Percentiles rank a stretch among this genome's conserved stretches.
phyloP scores from a whole-genome alignment of 2,888 invertebrate genomes.

The Drosophila quinaria region DNA sequence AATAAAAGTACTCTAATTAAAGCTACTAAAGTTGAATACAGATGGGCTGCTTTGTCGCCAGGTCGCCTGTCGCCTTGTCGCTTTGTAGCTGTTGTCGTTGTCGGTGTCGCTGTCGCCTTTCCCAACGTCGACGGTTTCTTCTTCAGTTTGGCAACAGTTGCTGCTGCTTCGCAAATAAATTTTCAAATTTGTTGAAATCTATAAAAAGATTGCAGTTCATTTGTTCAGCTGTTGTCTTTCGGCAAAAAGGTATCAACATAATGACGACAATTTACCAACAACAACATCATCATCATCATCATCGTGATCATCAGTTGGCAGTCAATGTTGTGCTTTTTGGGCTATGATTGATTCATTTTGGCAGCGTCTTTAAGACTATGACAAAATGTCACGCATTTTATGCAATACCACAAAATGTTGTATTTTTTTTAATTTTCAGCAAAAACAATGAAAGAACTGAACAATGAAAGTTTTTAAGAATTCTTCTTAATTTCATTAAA shows the following conservation, averaged over 20 bases:
- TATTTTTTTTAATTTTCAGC: constrained; percentile 1
- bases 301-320: constrained; percentile 48
- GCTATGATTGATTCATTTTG: constrained; percentile 75
- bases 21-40: constrained; percentile 52
- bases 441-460: not conserved
- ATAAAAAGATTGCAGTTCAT: constrained; percentile 79
- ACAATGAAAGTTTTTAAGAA: not conserved
- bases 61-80: constrained; percentile 40
- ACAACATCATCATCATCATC: constrained; percentile 32
- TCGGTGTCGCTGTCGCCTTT: constrained; percentile 35
- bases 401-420: constrained; percentile 34
- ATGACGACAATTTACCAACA: constrained; percentile 65
- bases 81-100: constrained; percentile 32
- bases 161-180: constrained; percentile 72
- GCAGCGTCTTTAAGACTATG: constrained; percentile 45
- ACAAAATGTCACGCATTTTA: constrained; percentile 63
- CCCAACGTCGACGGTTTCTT: constrained; percentile 45
- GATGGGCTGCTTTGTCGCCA: constrained; percentile 1
- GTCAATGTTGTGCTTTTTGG: constrained; percentile 58
- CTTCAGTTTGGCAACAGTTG: constrained; percentile 70
- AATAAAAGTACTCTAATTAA: constrained; percentile 67
- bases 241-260: constrained; percentile 69
- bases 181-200: constrained; percentile 79
- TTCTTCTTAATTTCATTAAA: not conserved
- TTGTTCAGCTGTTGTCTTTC: constrained; percentile 69